Evolutionary conservation across 2,888 invertebrate species (phyloP).

Genomic region (Sepiola atlantica): DNA sequence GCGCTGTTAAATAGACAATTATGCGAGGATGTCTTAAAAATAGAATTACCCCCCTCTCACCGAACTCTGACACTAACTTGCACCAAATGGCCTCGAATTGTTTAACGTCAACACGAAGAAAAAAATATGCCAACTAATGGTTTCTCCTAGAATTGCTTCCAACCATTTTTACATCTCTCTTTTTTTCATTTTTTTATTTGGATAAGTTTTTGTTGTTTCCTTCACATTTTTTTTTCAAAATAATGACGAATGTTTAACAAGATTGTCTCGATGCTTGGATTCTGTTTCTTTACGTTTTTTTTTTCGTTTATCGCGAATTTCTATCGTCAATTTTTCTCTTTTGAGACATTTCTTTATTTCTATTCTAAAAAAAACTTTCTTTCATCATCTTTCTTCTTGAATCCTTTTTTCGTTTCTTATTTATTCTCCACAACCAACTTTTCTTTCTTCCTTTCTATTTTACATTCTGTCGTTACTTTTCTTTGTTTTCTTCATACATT

Average conservation of each 20-base stretch:
- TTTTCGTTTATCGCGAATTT: neutral
- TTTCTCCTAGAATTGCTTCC: neutral
- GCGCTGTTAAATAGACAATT: neutral
- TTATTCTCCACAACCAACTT: neutral
- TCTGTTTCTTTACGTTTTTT: neutral
- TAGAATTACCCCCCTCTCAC: neutral
- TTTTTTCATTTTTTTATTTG: neutral
- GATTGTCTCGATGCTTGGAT: neutral
- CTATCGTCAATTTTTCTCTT: neutral
- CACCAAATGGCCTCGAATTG: conserved; percentile 3
- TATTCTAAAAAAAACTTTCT: neutral
- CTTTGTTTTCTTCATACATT: neutral
- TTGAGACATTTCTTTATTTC: neutral
- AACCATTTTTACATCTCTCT: neutral
- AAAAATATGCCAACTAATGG: neutral
- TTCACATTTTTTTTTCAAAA: neutral
- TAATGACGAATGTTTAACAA: neutral
- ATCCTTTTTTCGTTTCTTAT: neutral
- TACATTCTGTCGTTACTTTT: neutral
- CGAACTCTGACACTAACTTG: neutral
- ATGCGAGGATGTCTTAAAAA: neutral
- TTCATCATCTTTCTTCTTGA: neutral
- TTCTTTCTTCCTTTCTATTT: neutral
- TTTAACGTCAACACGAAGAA: neutral
- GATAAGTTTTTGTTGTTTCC: neutral